Conservation (phyloP, 1,140 invertebrate species). For the Drosophila bipectinata region DNA sequence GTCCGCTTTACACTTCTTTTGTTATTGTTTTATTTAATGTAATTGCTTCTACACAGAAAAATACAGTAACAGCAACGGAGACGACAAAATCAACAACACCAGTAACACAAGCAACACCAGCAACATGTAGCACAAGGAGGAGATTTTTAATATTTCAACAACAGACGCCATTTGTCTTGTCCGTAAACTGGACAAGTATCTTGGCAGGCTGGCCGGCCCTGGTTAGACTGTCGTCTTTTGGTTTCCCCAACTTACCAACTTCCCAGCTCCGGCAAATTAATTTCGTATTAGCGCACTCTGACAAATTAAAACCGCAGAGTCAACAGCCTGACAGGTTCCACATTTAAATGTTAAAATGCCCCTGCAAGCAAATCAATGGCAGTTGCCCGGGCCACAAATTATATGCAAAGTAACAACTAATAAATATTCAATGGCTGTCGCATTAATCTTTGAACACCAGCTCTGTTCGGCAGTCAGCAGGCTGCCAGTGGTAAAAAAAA, state of each 20-base stretch:
- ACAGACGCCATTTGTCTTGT: constrained; percentile 77
- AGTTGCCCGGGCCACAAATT: constrained; percentile 67
- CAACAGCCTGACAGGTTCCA: constrained; percentile 68
- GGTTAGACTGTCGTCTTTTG: constrained; percentile 11
- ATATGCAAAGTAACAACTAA: constrained; percentile 81
- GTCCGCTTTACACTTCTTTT: constrained; percentile 50
- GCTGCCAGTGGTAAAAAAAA: constrained; percentile 29
- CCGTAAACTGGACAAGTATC: constrained; percentile 67
- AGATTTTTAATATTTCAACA: constrained; percentile 74
- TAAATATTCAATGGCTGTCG: constrained; percentile 81
- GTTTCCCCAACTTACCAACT: constrained; percentile 1
- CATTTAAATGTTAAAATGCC: constrained; percentile 56
- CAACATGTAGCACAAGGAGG: neutral
- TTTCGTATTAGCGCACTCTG: constrained; percentile 81
- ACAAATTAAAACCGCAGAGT: constrained; percentile 80
- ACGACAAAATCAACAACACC: neutral
- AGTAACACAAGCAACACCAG: constrained; percentile 7
- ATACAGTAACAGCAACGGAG: constrained; percentile 5
- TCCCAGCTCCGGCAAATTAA: constrained; percentile 61
- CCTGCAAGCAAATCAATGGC: constrained; percentile 65
- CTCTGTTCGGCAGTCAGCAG: constrained; percentile 43
- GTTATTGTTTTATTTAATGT: constrained; percentile 79
- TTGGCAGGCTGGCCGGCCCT: constrained; percentile 39
- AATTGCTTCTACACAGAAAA: constrained; percentile 60
- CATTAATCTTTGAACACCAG: constrained; percentile 80